Conservation (phyloP, 2,797 vertebrate species). For the Schizopygopsis pylzovi region DNA sequence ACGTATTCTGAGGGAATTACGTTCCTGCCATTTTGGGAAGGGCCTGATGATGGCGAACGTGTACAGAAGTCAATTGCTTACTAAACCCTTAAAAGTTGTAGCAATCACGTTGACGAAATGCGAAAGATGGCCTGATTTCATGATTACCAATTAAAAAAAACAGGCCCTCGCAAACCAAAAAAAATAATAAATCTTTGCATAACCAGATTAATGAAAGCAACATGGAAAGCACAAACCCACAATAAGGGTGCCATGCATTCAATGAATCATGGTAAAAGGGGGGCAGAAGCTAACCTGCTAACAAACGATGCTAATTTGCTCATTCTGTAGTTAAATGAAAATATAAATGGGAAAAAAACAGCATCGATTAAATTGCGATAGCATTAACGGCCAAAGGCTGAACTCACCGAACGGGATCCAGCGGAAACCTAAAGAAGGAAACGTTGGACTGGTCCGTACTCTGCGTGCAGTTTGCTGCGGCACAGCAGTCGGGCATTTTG, state of each 20-base stretch:
- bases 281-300: slow-evolving; percentile 53
- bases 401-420: slow-evolving; percentile 81
- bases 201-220: background rate
- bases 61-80: slow-evolving; percentile 30
- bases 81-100: slow-evolving; percentile 50
- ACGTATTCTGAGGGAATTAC: slow-evolving; percentile 13
- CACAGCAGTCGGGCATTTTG: slow-evolving; percentile 88
- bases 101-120: slow-evolving; percentile 30
- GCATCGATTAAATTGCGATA: background rate
- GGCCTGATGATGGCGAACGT: slow-evolving; percentile 59
- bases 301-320: slow-evolving; percentile 47
- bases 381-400: background rate
- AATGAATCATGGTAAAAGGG: slow-evolving; percentile 49
- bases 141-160: background rate
- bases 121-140: background rate
- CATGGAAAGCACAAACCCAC: background rate
- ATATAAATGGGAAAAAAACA: background rate
- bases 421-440: slow-evolving; percentile 82
- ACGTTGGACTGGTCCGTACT: slow-evolving; percentile 72
- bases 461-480: slow-evolving; percentile 81
- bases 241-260: slow-evolving; percentile 19
- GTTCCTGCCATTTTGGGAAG: slow-evolving; percentile 48
- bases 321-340: too few species aligned
- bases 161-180: background rate
- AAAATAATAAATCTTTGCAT: background rate